These are phyloP conservation scores for Schlechtendalia chinensis DNA, from an alignment of 1,140 invertebrate species.

Conservation along the genomic window DNA sequence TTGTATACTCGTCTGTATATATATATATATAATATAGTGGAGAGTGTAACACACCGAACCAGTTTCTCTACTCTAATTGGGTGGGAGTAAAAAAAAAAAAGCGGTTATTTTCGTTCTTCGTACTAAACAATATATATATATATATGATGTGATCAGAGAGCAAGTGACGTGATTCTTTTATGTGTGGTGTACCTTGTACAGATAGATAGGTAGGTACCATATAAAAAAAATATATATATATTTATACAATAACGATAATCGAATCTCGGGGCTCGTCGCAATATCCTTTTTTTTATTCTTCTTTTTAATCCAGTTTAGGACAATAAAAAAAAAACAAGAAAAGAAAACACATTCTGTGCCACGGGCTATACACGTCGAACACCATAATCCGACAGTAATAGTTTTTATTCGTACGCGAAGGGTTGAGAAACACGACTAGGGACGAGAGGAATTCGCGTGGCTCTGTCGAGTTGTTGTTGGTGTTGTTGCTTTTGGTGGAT, in stretches of 20 bases:
- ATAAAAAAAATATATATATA: slow-evolving; percentile 1
- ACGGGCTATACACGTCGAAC: slow-evolving; percentile 18
- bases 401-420: not conserved
- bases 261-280: slow-evolving; percentile 27
- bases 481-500: too few relatives aligned
- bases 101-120: slow-evolving; percentile 50
- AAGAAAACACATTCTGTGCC: not conserved
- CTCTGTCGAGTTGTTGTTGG: too few relatives aligned
- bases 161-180: slow-evolving; percentile 28
- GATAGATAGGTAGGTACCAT: not conserved
- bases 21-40: not conserved
- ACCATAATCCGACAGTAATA: slow-evolving; percentile 18
- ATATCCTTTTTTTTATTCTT: slow-evolving; percentile 34
- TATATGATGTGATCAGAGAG: not conserved
- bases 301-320: slow-evolving; percentile 47
- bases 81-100: slow-evolving; percentile 52
- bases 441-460: too few relatives aligned
- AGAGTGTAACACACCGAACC: slow-evolving; percentile 17
- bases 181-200: not conserved
- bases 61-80: slow-evolving; percentile 36
- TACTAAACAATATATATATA: not conserved
- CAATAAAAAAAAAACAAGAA: too few relatives aligned
- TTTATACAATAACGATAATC: slow-evolving; percentile 33
- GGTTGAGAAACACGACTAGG: too few relatives aligned
- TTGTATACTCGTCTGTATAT: not conserved